Base-by-base conservation (phyloP, 2,888 invertebrate species). In the Tortrix viridana region DNA sequence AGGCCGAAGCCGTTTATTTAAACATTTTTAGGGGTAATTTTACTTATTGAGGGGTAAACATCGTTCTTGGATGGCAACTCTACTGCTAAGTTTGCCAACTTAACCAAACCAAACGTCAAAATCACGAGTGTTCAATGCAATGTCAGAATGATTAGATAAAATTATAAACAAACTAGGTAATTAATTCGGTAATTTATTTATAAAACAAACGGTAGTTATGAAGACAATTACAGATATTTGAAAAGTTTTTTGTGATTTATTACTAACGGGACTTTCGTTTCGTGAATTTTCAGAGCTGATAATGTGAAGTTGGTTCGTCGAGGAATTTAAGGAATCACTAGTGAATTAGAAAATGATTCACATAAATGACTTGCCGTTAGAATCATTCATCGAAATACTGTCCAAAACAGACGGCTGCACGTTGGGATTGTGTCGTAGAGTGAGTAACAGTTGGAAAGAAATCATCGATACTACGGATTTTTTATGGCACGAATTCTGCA, bases 371-470 rank as follows among this genome's bases (percentile, higher is more conserved):
- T 71, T 90, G 26, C 89, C 89, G 2, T 37, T 85, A 18, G 89
- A 90, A 74, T 79, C 80, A n/a, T 78, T 89, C 18, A 67, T 83
- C 20, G 85, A 87, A 72, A 85, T 90, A 69, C 70, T 90, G 6
- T 70, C 72, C 18, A 73, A 77, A 63, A 74, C 77, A 1, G 84
- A 89, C 56, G 89, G 89, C 12, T 64, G 67, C 14, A 82, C 84
- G 1, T 60, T 89, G 2, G 85, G 83, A 23, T 77, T 70, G 65
- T 88, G 86, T 67, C 77, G 88, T 3, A 71, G 84, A 67, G 88
- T 89, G 1, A 85, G 85, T 64, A 85, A 73, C 68, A 68, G 71
- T 60, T 89, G 88, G 89, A 80, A 77, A 66, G 82, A 81, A 56
- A 66, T 69, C 1, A 78, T 90, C 4, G 85, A 88, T 55, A 69